These are phyloP conservation scores for Cancer borealis DNA, from an alignment of 2,888 invertebrate genomes.

Conservation along the genomic window DNA sequence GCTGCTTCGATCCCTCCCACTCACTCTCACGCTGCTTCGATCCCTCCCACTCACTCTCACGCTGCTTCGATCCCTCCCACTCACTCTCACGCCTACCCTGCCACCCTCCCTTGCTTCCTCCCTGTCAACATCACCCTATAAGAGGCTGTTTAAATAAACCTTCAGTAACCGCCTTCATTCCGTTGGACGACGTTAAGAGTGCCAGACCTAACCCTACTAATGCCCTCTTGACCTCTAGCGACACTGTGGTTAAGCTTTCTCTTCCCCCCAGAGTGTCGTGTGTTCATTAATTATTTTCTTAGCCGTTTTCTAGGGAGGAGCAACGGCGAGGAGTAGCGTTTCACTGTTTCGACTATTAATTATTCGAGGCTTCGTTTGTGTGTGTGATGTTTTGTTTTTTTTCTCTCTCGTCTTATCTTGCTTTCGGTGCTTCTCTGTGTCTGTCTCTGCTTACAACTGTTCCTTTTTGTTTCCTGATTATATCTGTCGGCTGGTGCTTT, in stretches of 20 bases:
- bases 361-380: background rate
- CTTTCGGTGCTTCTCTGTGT: background rate
- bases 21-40: background rate
- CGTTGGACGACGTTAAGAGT: background rate
- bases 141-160: background rate
- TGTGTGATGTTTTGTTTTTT: background rate
- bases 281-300: background rate
- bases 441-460: background rate
- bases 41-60: background rate
- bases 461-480: background rate
- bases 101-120: background rate
- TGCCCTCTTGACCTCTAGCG: background rate
- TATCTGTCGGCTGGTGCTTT: background rate
- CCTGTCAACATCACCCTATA: background rate
- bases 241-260: background rate
- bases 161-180: background rate
- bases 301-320: background rate
- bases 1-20: background rate
- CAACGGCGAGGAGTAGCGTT: background rate
- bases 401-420: background rate
- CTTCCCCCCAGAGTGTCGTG: background rate
- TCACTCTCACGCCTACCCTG: background rate
- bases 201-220: background rate
- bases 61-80: background rate
- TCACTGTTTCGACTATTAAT: background rate